A percentile compares a stretch with the other conserved stretches of the same genome.
phyloP scores from a whole-genome alignment of 2,888 invertebrate species.

The Agriopis marginaria region DNA sequence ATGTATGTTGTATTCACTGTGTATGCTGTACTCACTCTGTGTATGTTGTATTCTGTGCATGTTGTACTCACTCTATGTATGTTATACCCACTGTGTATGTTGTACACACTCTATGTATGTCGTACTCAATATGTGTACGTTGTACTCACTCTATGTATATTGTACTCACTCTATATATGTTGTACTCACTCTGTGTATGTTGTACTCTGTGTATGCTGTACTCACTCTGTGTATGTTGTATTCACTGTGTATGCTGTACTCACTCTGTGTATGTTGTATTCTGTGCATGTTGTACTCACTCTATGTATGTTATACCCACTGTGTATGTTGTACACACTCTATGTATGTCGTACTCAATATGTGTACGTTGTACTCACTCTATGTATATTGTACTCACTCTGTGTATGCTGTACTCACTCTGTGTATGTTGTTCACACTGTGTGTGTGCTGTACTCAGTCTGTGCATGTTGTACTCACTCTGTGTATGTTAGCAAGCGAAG shows the following conservation, averaged over 20 bases:
- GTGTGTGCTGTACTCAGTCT: slow-evolving; percentile 2
- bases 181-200: not conserved
- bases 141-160: not conserved
- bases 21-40: not conserved
- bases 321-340: not conserved
- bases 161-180: not conserved
- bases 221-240: not conserved
- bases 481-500: slow-evolving; percentile 95
- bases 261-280: not conserved
- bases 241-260: not conserved
- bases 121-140: not conserved
- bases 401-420: not conserved
- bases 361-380: not conserved
- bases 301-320: not conserved
- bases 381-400: not conserved
- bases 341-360: not conserved
- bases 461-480: slow-evolving; percentile 83
- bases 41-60: not conserved
- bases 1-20: not conserved
- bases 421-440: not conserved
- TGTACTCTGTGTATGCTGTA: not conserved
- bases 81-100: not conserved
- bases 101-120: not conserved
- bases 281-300: not conserved
- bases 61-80: not conserved